A percentile compares a stretch with the other conserved stretches of the same genome.
Evolutionary conservation across 2,113 vertebrate species (phyloP).

Genomic region (Pelecanoides urinatrix): DNA sequence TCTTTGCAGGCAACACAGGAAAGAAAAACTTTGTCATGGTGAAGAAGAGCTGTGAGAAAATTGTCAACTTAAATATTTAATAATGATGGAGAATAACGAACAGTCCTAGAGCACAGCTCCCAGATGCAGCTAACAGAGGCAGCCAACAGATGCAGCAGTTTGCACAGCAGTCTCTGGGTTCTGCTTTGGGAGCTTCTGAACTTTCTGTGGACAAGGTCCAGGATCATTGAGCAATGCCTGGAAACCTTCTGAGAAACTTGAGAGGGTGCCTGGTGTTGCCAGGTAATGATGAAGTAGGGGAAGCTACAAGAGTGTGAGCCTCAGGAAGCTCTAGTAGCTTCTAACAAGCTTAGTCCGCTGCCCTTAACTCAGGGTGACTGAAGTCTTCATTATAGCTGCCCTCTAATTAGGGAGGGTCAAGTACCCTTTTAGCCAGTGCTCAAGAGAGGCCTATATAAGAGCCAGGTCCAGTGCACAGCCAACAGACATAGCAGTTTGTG

Average conservation of each 20-base stretch:
- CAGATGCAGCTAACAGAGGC: neutral
- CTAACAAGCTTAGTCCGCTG: neutral
- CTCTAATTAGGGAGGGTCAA: neutral
- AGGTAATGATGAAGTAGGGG: neutral
- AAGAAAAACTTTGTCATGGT: neutral
- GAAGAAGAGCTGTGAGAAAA: neutral
- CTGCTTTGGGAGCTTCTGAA: neutral
- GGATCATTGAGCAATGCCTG: neutral
- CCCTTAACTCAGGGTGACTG: neutral
- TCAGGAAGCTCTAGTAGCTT: neutral
- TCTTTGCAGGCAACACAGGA: neutral
- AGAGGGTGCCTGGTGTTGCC: neutral
- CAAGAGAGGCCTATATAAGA: neutral
- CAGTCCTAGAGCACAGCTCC: neutral
- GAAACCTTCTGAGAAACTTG: neutral
- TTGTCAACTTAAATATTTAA: neutral
- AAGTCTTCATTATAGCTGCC: neutral
- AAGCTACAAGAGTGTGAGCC: accelerated
- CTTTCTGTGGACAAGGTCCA: neutral
- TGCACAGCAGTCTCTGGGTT: neutral
- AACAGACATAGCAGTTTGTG: neutral
- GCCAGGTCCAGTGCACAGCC: neutral
- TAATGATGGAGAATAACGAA: neutral
- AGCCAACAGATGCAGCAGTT: neutral
- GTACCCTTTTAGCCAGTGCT: neutral